Base-by-base conservation (phyloP, 2,888 invertebrate species). In the Acanthosoma haemorrhoidale region DNA sequence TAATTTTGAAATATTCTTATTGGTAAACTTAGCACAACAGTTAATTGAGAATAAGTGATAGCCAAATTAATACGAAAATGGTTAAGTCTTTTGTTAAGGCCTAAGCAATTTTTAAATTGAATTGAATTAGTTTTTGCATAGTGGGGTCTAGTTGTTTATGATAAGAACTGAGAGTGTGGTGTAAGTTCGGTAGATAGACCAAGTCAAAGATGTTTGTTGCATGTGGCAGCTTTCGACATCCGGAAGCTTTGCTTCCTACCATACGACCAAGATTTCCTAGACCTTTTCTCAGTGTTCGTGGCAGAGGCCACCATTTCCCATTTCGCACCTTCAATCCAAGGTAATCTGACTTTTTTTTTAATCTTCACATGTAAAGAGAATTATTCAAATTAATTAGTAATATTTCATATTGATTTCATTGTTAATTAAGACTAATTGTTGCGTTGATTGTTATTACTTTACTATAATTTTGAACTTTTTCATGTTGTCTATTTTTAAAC, bases 221-320 rank as follows among this genome's bases (percentile, higher is more conserved):
- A 67, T 67, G 67, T 57, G 32, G 31, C 57, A 67, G 67, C 51
- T 67, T 67, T 67, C 43, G 67, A n/a, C 67, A 67, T 15, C 67
- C 67, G 31, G 67, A 67, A 32, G 67, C 67, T 43, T 51, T 67
- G 57, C 67, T 67, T 32, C 67, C 67, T 57, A 51, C 31, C 16
- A 43, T 43, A 32, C 41, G 67, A 15, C 57, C 39, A 67, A 51
- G 67, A 21, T 67, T 67, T 18, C 67, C 57, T 57, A 51, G 67
- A 57, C 67, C 67, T 21, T 67, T 67, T 25, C 67, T 67, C 51
- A 36, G 38, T 38, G 51, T 67, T 25, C 29, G 67, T 8, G 67
- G 67, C 31, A 15, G 67, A 32, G 67, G 67, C 6, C 29, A 38
- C 31, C 67, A 31, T 57, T 67, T 67, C 32, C 67, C 67, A 15